These are phyloP conservation scores for Palaemon carinicauda DNA, from an alignment of 1,140 invertebrate species.

Conservation along the genomic window DNA sequence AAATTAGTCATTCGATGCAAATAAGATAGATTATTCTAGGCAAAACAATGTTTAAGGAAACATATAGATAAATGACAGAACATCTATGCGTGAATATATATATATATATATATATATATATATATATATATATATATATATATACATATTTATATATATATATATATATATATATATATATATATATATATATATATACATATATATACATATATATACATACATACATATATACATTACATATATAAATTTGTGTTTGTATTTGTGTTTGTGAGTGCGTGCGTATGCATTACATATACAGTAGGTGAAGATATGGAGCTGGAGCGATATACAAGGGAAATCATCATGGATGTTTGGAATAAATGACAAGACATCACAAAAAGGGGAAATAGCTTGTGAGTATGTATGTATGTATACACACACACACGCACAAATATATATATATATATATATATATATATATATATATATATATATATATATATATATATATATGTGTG, in stretches of 20 bases:
- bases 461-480: constrained; percentile 2
- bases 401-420: no score
- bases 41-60: not conserved
- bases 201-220: not conserved
- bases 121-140: not conserved
- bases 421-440: no score
- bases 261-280: no score
- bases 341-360: no score
- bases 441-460: not conserved
- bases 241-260: no score
- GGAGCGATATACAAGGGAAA: no score
- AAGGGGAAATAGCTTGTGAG: no score
- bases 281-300: not conserved
- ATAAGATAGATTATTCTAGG: no score
- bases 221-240: no score
- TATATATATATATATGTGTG: not conserved
- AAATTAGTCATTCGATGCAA: no score
- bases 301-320: no score
- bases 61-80: not conserved
- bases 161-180: not conserved
- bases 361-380: no score
- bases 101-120: not conserved
- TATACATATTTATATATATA: not conserved
- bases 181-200: not conserved
- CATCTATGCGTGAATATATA: not conserved